Conservation (phyloP, 2,888 invertebrate genomes). For the Harpalus rubripes region DNA sequence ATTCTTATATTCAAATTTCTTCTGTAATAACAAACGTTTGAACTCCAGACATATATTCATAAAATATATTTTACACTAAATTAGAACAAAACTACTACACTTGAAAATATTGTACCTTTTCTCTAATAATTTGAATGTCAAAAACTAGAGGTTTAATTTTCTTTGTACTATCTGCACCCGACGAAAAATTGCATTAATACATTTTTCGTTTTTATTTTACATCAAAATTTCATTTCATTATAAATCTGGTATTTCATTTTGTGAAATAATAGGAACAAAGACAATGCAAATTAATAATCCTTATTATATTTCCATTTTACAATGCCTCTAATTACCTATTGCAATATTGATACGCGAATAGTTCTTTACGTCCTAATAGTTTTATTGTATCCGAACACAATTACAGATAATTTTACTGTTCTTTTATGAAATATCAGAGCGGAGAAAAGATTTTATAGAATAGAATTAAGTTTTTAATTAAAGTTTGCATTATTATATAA, state of each 20-base stretch:
- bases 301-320: background rate
- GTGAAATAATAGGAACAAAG: background rate
- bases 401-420: background rate
- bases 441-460: constrained; percentile 18
- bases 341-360: background rate
- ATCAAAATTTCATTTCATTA: background rate
- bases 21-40: too few relatives aligned
- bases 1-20: too few relatives aligned
- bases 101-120: too few relatives aligned
- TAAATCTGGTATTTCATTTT: background rate
- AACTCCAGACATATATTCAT: too few relatives aligned
- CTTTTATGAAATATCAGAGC: background rate
- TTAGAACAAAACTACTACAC: background rate
- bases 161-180: background rate
- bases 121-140: background rate
- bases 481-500: constrained; percentile 18
- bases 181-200: background rate
- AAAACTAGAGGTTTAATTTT: background rate
- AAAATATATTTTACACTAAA: background rate
- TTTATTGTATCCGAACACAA: background rate
- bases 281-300: constrained; percentile 2
- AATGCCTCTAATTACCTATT: background rate
- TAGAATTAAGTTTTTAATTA: constrained; percentile 29
- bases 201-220: background rate
- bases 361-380: constrained; percentile 8